Percentiles rank a stretch among this genome's conserved stretches.
Conservation (phyloP, 2,888 invertebrate genomes). For the Drosophila rubida region DNA sequence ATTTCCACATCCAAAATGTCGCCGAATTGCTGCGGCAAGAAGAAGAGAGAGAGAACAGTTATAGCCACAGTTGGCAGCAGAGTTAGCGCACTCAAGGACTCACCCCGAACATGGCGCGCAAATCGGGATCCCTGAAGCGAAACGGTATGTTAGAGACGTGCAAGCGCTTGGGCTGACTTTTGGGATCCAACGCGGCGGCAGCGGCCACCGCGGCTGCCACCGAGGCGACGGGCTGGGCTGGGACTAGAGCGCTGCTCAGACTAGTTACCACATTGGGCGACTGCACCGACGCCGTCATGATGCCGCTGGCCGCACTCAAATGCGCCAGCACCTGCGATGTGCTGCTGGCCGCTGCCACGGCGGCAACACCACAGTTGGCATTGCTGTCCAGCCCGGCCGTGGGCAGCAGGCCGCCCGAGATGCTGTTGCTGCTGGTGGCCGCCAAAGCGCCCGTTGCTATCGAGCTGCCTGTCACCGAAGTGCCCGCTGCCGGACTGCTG, state of each 20-base stretch:
- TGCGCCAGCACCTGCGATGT: conserved; percentile 83
- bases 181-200: conserved; percentile 86
- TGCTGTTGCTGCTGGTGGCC: conserved; percentile 75
- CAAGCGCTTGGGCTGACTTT: conserved; percentile 94
- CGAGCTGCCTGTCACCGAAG: conserved; percentile 75
- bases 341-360: conserved; percentile 61
- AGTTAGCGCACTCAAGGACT: too few species aligned
- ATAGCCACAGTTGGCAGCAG: background rate
- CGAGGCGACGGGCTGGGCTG: conserved; percentile 60
- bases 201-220: conserved; percentile 79
- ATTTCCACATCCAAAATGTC: conserved; percentile 99
- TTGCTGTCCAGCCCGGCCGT: conserved; percentile 69
- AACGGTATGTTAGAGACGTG: conserved; percentile 99
- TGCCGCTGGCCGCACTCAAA: conserved; percentile 82
- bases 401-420: conserved; percentile 68
- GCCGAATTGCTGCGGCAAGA: conserved; percentile 94
- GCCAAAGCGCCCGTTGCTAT: conserved; percentile 78
- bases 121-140: conserved; percentile 99
- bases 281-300: conserved; percentile 83
- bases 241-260: conserved; percentile 86
- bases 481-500: conserved; percentile 73
- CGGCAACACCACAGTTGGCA: conserved; percentile 62
- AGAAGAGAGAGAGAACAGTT: conserved; percentile 14
- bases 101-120: conserved; percentile 99
- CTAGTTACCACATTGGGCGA: conserved; percentile 85